Percentiles rank a stretch among this genome's conserved stretches.
Conservation (phyloP, 1,140 invertebrate genomes). For the Schlechtendalia chinensis region DNA sequence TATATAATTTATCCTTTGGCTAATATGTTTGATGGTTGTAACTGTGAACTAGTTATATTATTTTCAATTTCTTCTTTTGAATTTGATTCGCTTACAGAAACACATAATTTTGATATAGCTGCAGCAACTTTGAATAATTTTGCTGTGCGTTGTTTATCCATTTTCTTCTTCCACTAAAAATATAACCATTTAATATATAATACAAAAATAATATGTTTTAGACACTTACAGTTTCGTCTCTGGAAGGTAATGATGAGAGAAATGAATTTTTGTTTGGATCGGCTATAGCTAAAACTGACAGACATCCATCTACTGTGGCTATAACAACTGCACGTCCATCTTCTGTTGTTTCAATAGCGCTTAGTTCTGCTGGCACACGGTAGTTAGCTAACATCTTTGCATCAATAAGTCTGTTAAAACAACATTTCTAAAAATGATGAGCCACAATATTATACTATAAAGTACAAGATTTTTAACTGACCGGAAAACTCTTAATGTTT, state of each 20-base stretch:
- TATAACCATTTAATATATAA: neutral
- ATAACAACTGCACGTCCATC: conserved; percentile 81
- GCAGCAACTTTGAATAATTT: conserved; percentile 69
- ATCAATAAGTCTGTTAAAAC: conserved; percentile 69
- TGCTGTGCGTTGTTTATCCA: conserved; percentile 65
- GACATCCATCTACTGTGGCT: conserved; percentile 89
- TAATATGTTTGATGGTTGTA: conserved; percentile 31
- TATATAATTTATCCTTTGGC: conserved; percentile 31
- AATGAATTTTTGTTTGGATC: conserved; percentile 72
- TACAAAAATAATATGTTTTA: neutral
- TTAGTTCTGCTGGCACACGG: conserved; percentile 86
- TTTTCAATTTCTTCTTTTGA: conserved; percentile 32
- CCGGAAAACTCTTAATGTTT: conserved; percentile 89
- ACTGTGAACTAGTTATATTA: neutral
- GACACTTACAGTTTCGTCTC: conserved; percentile 65
- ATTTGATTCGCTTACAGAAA: conserved; percentile 52
- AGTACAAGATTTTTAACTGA: conserved; percentile 54
- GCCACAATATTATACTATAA: neutral
- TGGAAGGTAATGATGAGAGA: conserved; percentile 67
- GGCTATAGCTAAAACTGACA: conserved; percentile 86
- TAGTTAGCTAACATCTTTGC: conserved; percentile 90
- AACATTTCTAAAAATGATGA: conserved; percentile 45
- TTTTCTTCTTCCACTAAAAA: conserved; percentile 68
- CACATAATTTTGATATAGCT: conserved; percentile 58
- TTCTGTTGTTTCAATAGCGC: conserved; percentile 76